Base-by-base conservation (phyloP, 2,113 vertebrate genomes). In the Speoplatyrhinus poulsoni region DNA sequence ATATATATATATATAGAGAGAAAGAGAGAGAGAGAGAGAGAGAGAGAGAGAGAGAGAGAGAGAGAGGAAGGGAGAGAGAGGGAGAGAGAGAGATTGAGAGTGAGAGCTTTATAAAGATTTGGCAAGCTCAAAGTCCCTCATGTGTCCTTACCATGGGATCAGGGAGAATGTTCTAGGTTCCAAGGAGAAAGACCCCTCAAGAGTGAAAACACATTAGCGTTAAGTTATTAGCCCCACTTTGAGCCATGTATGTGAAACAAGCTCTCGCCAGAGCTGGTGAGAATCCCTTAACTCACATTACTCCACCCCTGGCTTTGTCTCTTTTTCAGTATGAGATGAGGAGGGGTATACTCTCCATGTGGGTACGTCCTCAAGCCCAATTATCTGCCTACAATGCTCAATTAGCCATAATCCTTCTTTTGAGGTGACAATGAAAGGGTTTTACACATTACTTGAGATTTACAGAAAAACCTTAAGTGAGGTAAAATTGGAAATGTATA, bases 281-380 rank as follows among this genome's bases (percentile, higher is more conserved):
- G 94, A 94, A 96, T 94, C 88, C 94, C 95, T 95, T 95, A 95
- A 94, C 93, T 93, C 93, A 93, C 92, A 95, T 96, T 95, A 94
- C 85, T 86, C 91, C 92, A 87, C 90, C 90, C 91, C 88, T 86
- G 89, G 93, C 91, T 94, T 94, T 95, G 94, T 94, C 90, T 91
- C 88, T 94, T 93, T 94, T 96, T 93, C 88, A 92, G 90, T 88
- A 84, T 91, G 87, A 88, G 90, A 89, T 93, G 90, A 92, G 90
- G 94, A 95, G 95, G 94, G 94, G 96, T 95, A 95, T 82, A 92
- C 93, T 93, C 94, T 95, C 92, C 94, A 93, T 92, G 93, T 93
- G 93, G 93, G 95, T 94, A 88, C 93, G 84, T 90, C 89, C 91
- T 94, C 93, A 93, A 93, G 89, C 89, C 92, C 94, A 95, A 96